A percentile compares a stretch with the other conserved stretches of the same genome.
Conservation (phyloP, 2,797 vertebrate species). For the Tamandua tetradactyla region DNA sequence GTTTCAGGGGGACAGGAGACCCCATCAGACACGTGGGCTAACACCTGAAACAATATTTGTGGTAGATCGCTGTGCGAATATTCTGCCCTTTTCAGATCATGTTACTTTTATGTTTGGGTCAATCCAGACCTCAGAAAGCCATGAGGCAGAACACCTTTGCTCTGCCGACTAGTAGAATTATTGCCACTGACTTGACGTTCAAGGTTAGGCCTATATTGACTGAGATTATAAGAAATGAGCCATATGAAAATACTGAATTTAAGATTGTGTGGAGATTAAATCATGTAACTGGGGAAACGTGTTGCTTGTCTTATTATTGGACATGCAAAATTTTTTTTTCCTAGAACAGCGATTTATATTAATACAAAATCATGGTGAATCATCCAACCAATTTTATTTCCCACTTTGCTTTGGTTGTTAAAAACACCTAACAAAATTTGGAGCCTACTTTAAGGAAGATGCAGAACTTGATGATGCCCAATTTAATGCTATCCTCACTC, state of each 20-base stretch:
- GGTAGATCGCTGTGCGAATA: background rate
- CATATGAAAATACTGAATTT: background rate
- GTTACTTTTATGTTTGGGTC: background rate
- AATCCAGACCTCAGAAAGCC: background rate
- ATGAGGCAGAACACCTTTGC: background rate
- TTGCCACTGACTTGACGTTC: background rate
- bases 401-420: background rate
- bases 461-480: background rate
- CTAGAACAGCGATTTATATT: background rate
- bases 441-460: background rate
- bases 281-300: background rate
- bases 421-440: background rate
- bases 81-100: background rate
- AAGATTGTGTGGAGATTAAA: background rate
- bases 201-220: background rate
- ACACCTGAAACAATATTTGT: background rate
- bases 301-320: background rate
- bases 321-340: background rate
- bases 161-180: background rate
- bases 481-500: too few species aligned
- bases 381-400: background rate
- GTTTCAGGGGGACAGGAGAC: background rate
- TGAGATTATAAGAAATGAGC: background rate
- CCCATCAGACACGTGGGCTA: background rate
- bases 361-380: background rate